Conservation (phyloP, 2,888 invertebrate species). For the Cantharis lateralis region DNA sequence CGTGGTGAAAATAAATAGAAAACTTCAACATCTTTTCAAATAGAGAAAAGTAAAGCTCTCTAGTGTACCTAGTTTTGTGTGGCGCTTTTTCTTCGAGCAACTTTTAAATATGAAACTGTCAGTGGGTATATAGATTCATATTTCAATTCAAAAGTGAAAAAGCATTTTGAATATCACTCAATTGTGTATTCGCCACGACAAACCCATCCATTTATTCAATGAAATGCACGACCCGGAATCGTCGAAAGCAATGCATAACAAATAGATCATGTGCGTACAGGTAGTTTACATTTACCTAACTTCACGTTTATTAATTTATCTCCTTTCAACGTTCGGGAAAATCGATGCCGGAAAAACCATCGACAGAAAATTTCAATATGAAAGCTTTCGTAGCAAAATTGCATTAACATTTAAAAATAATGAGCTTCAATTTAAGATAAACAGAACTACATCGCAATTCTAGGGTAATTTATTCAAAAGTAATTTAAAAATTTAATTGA, state of each 20-base stretch:
- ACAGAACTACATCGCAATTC: neutral
- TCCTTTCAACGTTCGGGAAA: neutral
- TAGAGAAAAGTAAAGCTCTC: neutral
- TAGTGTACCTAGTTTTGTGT: neutral
- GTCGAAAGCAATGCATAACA: slow-evolving; percentile 40
- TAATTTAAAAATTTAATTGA: neutral
- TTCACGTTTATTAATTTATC: neutral
- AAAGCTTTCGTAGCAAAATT: neutral
- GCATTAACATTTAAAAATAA: neutral
- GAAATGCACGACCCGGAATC: slow-evolving; percentile 28
- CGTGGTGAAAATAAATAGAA: neutral
- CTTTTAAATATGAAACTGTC: neutral
- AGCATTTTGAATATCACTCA: slow-evolving; percentile 29
- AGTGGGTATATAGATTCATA: slow-evolving; percentile 14
- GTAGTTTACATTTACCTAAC: slow-evolving; percentile 1
- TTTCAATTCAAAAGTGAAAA: slow-evolving; percentile 23
- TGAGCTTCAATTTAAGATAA: neutral
- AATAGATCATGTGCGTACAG: slow-evolving; percentile 33
- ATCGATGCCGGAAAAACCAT: neutral
- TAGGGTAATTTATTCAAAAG: neutral
- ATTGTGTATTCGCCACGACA: slow-evolving; percentile 24
- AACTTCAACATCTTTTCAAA: neutral
- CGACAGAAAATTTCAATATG: neutral
- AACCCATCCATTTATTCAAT: slow-evolving; percentile 28
- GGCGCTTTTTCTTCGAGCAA: neutral